A percentile compares a stretch with the other conserved stretches of the same genome.
Conservation (phyloP, 1,140 invertebrate species). For the Drosophila setifemur region DNA sequence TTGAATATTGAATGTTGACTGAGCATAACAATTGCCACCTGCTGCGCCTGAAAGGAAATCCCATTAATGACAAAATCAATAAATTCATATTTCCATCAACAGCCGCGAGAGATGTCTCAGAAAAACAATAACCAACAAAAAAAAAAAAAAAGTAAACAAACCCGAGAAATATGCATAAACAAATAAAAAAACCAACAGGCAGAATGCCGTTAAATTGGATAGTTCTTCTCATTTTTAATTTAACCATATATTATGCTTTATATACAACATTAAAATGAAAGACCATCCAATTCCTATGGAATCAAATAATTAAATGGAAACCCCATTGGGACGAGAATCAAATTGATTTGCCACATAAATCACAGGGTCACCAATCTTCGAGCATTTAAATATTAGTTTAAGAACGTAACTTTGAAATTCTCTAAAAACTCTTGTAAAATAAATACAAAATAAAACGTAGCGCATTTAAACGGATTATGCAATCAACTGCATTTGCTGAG, state of each 20-base stretch:
- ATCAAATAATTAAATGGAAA: constrained; percentile 64
- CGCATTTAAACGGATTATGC: constrained; percentile 46
- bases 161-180: constrained; percentile 40
- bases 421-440: neutral
- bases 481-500: constrained; percentile 35
- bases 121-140: too few species aligned
- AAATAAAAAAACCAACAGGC: constrained; percentile 15
- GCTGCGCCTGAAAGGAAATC: constrained; percentile 59
- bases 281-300: constrained; percentile 32
- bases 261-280: constrained; percentile 65
- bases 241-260: constrained; percentile 34
- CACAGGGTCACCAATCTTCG: neutral
- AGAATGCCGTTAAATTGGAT: constrained; percentile 58
- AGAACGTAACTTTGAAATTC: neutral
- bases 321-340: constrained; percentile 51
- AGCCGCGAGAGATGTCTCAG: too few species aligned
- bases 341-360: constrained; percentile 54
- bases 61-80: constrained; percentile 76
- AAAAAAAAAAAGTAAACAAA: constrained; percentile 42
- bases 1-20: constrained; percentile 16
- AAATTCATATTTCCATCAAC: constrained; percentile 69
- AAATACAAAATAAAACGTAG: neutral
- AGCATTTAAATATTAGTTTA: too few species aligned
- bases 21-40: constrained; percentile 71
- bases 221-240: constrained; percentile 9